Base-by-base conservation (phyloP, 2,888 invertebrate species). In the Escarpia spicata region DNA sequence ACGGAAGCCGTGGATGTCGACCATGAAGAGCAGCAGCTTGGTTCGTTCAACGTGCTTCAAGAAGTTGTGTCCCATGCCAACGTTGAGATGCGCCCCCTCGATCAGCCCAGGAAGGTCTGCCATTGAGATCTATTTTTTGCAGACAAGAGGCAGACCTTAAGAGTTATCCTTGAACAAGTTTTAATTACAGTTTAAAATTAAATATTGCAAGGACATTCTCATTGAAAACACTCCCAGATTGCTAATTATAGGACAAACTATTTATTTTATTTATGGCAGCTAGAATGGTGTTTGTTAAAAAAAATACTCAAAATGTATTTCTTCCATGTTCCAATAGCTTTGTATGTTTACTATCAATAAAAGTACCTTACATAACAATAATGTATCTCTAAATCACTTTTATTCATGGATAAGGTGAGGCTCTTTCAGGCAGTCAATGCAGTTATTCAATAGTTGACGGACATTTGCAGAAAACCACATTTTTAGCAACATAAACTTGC, bases 41-140 rank as follows among this genome's bases (percentile, higher is more conserved):
- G 99, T 99, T 94, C 99, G 97, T 96, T 99, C 98, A 0, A 99
- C 97, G 97, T 99, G 99, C 95, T 98, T 99, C 26, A 99, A 97
- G 96, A 99, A 99, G 94, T 97, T 97, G 96, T 99, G 98, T 6
- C 97, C 97, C 95, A 97, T 96, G 19, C 97, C 97, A 95, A 98
- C 97, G 96, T 99, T 99, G 0, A 97, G 97, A 96, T 99, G 98
- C 4, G 99, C 99, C 15, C 99, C 99, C 97, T 99, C 99, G 94
- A 99, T 99, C 3, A 99, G 97, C 0, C 99, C 99, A 0, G 99
- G 99, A 92, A 99, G 97, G 97, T 99, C 99, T 0, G 99, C 99
- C 94, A 99, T 97, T 0, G 98, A 98, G 93, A 99, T 98, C 96
- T 96, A 75, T 0, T 26, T 75, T 0, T 26, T 75, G 26, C 3